A percentile compares a stretch with the other conserved stretches of the same genome.
Evolutionary conservation across 2,113 vertebrate genomes (phyloP).

Genomic region (Sinocyclocheilus rhinocerous): DNA sequence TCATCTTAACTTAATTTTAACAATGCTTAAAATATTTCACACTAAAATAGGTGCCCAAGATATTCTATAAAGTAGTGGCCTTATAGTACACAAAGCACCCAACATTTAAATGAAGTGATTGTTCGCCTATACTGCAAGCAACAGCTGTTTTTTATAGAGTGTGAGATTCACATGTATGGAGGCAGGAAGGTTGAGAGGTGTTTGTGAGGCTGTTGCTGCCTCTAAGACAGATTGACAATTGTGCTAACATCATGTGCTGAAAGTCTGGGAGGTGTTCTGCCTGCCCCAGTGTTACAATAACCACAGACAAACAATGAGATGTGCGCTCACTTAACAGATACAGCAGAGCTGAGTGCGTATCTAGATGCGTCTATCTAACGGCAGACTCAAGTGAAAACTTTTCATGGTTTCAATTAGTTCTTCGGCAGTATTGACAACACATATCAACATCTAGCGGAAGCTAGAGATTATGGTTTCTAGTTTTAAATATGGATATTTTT

Average conservation of each 20-base stretch:
- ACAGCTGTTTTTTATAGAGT: not conserved
- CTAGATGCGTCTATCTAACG: not conserved
- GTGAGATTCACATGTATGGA: not conserved
- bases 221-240: conserved; percentile 13
- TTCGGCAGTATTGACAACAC: not conserved
- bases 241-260: not conserved
- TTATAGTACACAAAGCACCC: not conserved
- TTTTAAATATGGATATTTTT: no score
- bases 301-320: not conserved
- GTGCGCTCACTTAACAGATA: not conserved
- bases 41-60: no score
- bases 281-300: not conserved
- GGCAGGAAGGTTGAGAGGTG: not conserved
- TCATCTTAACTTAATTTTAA: not conserved
- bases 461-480: no score
- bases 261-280: not conserved
- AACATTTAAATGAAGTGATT: not conserved
- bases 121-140: not conserved
- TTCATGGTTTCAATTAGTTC: conserved; percentile 32
- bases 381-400: not conserved
- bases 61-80: no score
- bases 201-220: not conserved
- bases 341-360: conserved; percentile 4
- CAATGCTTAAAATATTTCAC: not conserved
- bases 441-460: not conserved